These are phyloP conservation scores for Prolemur simus DNA, from an alignment of 2,113 vertebrate genomes.

Conservation along the genomic window DNA sequence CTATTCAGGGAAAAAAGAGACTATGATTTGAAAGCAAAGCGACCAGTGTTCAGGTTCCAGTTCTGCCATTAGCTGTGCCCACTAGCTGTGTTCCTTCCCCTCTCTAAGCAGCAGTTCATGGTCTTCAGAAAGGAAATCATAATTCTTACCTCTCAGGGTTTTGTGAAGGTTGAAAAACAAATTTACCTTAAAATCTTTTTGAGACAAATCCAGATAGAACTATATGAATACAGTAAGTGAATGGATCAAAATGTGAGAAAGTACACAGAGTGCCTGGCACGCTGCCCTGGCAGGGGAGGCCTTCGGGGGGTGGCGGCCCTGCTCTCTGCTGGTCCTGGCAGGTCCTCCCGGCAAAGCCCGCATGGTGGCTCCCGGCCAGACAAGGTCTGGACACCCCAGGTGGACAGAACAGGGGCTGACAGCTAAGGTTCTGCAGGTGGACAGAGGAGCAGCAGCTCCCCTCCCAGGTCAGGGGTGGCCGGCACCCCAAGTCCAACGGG, in stretches of 20 bases:
- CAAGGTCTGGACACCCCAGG: accelerated
- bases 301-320: accelerated
- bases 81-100: background rate
- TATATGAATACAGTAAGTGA: background rate
- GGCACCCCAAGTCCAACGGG: background rate
- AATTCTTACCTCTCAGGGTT: background rate
- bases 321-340: background rate
- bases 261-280: background rate
- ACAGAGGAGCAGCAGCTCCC: background rate
- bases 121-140: conserved; percentile 21
- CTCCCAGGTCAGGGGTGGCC: background rate
- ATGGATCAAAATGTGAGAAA: background rate
- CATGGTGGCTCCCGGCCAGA: background rate
- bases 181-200: conserved; percentile 26
- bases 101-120: background rate
- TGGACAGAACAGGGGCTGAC: background rate
- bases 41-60: background rate
- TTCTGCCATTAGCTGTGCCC: background rate
- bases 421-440: background rate
- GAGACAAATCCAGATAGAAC: background rate
- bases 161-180: conserved; percentile 35
- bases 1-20: background rate
- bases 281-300: accelerated
- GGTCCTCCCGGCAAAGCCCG: background rate
- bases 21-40: background rate